phyloP scores from a whole-genome alignment of 2,888 invertebrate species.

The Andrena minutula region DNA sequence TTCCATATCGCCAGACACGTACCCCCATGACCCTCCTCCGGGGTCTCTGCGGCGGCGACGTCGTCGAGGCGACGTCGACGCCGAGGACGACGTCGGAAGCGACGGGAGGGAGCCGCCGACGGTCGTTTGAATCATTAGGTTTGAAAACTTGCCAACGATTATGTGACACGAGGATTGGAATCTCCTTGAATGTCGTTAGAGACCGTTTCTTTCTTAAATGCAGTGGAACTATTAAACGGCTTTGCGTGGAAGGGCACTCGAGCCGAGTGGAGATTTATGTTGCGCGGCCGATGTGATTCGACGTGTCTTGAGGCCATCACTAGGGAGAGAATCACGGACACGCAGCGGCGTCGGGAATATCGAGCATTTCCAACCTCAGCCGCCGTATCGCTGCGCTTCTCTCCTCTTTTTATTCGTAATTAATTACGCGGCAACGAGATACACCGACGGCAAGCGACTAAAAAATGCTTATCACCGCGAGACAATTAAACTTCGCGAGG shows the following conservation, averaged over 20 bases:
- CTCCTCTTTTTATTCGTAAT: slow-evolving; percentile 40
- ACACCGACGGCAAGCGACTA: neutral
- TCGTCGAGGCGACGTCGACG: slow-evolving; percentile 4
- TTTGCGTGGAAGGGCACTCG: neutral
- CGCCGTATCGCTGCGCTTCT: neutral
- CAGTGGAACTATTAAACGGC: no score
- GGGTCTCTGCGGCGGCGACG: slow-evolving; percentile 22
- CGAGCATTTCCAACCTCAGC: slow-evolving; percentile 37
- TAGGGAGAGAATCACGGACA: slow-evolving; percentile 20
- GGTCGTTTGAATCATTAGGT: neutral
- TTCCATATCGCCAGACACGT: slow-evolving; percentile 73
- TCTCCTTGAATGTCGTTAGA: neutral
- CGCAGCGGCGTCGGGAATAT: slow-evolving; percentile 41
- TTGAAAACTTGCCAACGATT: neutral
- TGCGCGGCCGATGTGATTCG: neutral
- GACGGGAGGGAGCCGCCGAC: slow-evolving; percentile 4
- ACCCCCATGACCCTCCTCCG: slow-evolving; percentile 49
- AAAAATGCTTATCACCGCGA: slow-evolving; percentile 34
- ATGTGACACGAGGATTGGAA: no score
- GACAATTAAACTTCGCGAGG: slow-evolving; percentile 47
- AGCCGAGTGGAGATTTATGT: neutral
- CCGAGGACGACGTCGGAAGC: neutral
- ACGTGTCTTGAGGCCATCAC: slow-evolving; percentile 7
- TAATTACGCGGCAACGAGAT: slow-evolving; percentile 49
- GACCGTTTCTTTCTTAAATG: no score